Evolutionary conservation across 2,888 invertebrate species (phyloP).

Genomic region (Pristionchus exspectatus): DNA sequence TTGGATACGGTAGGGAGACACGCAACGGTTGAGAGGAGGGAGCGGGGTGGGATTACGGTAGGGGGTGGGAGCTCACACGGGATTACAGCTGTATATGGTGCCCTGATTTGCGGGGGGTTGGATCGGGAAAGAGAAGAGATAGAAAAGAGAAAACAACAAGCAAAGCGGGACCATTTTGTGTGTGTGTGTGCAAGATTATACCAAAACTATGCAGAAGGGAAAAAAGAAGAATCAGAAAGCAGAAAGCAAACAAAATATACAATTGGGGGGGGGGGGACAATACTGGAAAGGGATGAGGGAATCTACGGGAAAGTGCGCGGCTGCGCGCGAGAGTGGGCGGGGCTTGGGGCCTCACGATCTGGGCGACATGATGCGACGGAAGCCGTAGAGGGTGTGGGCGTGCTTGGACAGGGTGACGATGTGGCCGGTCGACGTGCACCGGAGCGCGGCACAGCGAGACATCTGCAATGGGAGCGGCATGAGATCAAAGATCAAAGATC

Average conservation of each 20-base stretch:
- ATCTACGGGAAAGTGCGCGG: background rate
- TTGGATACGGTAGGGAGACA: constrained; percentile 25
- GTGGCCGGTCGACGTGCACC: constrained; percentile 69
- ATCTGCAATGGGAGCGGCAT: constrained; percentile 64
- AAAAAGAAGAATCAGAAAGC: background rate
- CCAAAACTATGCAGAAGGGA: constrained; percentile 34
- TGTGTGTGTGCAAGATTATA: constrained; percentile 24
- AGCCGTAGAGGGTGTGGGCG: constrained; percentile 74
- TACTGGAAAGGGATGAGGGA: background rate
- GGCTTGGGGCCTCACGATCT: background rate
- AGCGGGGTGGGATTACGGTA: background rate
- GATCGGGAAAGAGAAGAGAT: background rate
- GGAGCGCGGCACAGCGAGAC: constrained; percentile 75
- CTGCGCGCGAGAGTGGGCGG: background rate
- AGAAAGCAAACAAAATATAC: constrained; percentile 34
- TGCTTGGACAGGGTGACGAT: constrained; percentile 75
- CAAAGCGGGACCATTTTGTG: background rate
- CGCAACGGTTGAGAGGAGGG: background rate
- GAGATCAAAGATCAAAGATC: constrained; percentile 14
- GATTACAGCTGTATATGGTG: background rate
- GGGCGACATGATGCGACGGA: constrained; percentile 56
- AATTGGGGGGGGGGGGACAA: background rate
- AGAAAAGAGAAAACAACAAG: background rate
- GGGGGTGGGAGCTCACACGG: constrained; percentile 27
- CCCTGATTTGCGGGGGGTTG: background rate